Evolutionary conservation across 2,113 vertebrate species (phyloP).

Genomic region (Uria lomvia): DNA sequence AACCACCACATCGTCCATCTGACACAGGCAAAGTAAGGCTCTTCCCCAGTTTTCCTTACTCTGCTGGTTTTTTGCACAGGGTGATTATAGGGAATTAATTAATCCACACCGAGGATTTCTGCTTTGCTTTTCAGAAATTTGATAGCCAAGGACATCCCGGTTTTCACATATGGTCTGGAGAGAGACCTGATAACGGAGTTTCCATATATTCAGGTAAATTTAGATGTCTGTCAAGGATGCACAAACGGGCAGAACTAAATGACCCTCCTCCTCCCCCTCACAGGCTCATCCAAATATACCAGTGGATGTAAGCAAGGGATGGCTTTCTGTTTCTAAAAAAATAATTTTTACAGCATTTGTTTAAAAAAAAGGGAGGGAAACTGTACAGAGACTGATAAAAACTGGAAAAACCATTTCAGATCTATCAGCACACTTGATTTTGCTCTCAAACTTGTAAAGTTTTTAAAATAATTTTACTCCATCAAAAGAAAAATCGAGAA

Average conservation of each 20-base stretch:
- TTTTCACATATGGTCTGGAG: constrained; percentile 13
- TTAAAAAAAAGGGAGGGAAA: background rate
- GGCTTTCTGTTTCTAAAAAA: background rate
- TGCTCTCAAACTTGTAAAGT: background rate
- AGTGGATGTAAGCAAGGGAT: background rate
- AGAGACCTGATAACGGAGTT: background rate
- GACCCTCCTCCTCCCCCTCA: background rate
- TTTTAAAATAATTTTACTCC: background rate
- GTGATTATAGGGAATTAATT: background rate
- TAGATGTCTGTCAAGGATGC: background rate
- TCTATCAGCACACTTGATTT: too few species aligned
- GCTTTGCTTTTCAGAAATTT: background rate
- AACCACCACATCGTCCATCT: background rate
- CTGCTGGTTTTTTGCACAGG: background rate
- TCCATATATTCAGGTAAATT: background rate
- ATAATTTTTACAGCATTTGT: background rate
- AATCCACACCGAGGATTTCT: background rate
- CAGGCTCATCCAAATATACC: background rate
- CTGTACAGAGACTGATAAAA: background rate
- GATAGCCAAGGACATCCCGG: background rate
- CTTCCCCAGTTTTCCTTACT: background rate
- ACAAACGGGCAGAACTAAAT: background rate
- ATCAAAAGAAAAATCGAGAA: background rate
- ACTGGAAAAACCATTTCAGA: background rate
- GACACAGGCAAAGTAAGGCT: background rate